Evolutionary conservation across 92 coral and sea anemone species (phyloP).

Genomic region (Umimayanthus chanpuru): DNA sequence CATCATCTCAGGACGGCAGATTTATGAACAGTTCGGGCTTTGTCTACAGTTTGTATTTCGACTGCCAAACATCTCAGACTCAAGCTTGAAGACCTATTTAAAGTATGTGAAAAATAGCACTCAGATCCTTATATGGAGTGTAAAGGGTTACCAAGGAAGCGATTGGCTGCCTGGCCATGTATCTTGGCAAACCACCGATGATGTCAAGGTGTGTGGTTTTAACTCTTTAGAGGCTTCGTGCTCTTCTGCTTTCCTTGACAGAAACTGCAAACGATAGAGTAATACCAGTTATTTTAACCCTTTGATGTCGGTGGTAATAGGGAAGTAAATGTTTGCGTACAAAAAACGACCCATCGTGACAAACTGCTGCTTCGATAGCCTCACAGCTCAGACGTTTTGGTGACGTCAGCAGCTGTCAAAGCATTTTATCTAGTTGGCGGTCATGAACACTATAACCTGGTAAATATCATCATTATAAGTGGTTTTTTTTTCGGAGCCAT

Average conservation of each 20-base stretch:
- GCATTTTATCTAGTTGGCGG: no score
- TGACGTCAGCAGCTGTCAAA: no score
- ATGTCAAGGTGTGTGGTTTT: not conserved
- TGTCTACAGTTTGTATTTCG: slow-evolving; percentile 13
- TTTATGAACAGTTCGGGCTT: slow-evolving; percentile 24
- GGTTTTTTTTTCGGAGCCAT: no score
- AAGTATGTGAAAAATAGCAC: not conserved
- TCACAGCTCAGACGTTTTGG: no score
- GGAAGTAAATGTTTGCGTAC: no score
- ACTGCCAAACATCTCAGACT: slow-evolving; percentile 13
- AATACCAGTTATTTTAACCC: no score
- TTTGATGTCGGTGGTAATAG: no score
- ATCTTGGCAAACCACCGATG: slow-evolving; percentile 26
- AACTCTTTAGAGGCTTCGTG: not conserved
- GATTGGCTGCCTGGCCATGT: slow-evolving; percentile 17
- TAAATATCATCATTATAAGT: no score
- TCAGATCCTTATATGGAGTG: slow-evolving; percentile 12
- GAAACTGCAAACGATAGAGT: no score
- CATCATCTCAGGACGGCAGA: not conserved
- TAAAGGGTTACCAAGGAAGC: slow-evolving; percentile 30
- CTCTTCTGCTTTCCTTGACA: not conserved
- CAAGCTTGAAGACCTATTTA: slow-evolving; percentile 17
- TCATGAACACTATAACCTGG: no score
- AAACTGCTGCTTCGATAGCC: no score
- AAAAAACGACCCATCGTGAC: no score